Evolutionary conservation across 2,797 vertebrate genomes (phyloP).

Genomic region (Todus mexicanus): DNA sequence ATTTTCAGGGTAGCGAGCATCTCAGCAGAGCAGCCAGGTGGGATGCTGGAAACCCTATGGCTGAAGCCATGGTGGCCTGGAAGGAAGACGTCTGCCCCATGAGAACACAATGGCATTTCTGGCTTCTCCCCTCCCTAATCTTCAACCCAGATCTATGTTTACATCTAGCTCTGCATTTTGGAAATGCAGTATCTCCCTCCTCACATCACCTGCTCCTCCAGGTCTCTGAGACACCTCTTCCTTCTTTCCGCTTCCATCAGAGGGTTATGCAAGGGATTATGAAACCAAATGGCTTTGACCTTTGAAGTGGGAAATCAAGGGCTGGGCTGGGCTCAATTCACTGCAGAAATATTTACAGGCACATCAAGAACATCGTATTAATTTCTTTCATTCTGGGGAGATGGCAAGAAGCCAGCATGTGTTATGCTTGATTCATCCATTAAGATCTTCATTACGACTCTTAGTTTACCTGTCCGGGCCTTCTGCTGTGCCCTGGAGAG

Average conservation of each 20-base stretch:
- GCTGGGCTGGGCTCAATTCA: background rate
- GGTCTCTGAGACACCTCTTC: background rate
- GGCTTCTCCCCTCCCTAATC: background rate
- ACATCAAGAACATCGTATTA: background rate
- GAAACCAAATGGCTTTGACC: background rate
- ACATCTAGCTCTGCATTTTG: background rate
- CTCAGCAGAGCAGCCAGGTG: background rate
- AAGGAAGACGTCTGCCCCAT: background rate
- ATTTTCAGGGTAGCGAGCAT: background rate
- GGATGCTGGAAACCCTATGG: background rate
- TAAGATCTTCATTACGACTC: background rate
- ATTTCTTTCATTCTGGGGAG: background rate
- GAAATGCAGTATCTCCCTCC: background rate
- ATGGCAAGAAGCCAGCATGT: background rate
- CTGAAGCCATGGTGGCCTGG: rapidly evolving
- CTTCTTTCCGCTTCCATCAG: background rate
- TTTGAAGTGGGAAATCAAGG: background rate
- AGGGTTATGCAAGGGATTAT: background rate
- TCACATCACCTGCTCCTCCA: background rate
- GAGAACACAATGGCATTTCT: background rate
- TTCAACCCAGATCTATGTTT: background rate
- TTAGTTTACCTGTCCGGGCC: background rate
- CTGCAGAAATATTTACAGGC: background rate
- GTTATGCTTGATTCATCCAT: background rate
- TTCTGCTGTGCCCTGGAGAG: background rate